phyloP scores from a whole-genome alignment of 1,140 invertebrate genomes.

The Ceratina calcarata region DNA sequence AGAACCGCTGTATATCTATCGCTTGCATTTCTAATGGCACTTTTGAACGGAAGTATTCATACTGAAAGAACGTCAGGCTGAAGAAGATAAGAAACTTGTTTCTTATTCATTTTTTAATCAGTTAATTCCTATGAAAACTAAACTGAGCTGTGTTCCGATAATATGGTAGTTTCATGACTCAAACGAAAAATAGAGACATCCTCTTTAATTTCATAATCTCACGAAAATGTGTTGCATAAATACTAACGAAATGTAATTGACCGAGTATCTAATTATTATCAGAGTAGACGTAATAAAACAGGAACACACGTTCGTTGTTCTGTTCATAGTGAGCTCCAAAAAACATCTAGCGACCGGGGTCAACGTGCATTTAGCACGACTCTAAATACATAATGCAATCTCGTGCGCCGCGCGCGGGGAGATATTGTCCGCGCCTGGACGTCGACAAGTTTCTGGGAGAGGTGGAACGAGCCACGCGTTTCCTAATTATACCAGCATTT shows the following conservation, averaged over 20 bases:
- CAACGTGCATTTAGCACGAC: neutral
- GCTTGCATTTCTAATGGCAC: slow-evolving; percentile 20
- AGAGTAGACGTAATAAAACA: too few relatives aligned
- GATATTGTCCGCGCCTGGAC: slow-evolving; percentile 24
- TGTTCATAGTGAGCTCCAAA: neutral
- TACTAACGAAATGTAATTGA: too few relatives aligned
- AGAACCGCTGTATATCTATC: slow-evolving; percentile 17
- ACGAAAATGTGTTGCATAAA: too few relatives aligned
- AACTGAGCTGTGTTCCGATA: too few relatives aligned
- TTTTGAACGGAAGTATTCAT: slow-evolving; percentile 1
- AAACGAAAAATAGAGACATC: too few relatives aligned
- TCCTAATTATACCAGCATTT: slow-evolving; percentile 77
- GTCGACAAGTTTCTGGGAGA: slow-evolving; percentile 42
- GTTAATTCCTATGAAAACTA: neutral
- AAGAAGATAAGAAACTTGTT: neutral
- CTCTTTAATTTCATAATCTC: too few relatives aligned
- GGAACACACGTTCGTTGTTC: neutral
- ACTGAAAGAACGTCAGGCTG: neutral
- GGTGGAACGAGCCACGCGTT: slow-evolving; percentile 67
- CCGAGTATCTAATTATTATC: too few relatives aligned
- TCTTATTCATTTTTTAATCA: neutral
- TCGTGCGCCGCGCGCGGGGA: neutral
- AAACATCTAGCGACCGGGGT: neutral
- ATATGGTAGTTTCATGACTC: too few relatives aligned
- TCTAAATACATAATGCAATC: slow-evolving; percentile 20